Evolutionary conservation across 2,888 invertebrate species (phyloP), one percentile per base, ranked within the genome.

Genomic region (Eupithecia dodoneata): DNA sequence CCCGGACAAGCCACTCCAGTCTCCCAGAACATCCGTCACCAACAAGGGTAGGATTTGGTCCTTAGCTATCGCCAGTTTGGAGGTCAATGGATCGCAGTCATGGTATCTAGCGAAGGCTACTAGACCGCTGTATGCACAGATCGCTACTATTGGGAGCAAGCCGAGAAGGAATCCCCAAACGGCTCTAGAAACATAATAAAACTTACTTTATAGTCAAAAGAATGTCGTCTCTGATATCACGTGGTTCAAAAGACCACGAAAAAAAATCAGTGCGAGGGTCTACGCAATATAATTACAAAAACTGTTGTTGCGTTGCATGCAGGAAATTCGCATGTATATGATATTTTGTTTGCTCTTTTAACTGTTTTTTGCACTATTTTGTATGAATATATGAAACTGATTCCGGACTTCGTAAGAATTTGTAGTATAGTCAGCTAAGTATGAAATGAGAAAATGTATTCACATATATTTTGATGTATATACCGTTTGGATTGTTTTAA

Each of bases 21-120:
- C 95, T 0, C 97, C 96, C 18, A 98, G 89, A n/a, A 97, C 96
- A 83, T 98, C 97, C 97, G 98, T 98, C 15, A 98, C 98, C 74
- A 98, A 93, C 30, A 98, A 90, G 0, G 98, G 98, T 74, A 98
- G 89, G 18, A 98, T 92, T 92, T 98, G 97, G 85, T 98, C 97
- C 85, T 97, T 97, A 66, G 97, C 96, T 81, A 96, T 92, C 0
- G 97, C 97, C 76, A 97, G 88, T 93, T 97, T 85, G 77, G 97
- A 96, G 30, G 96, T 94, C 47, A 98, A 91, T 0, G 98, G 98
- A 89, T 98, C 98, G 85, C 98, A 98, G 76, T 96, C 95, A 80
- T 96, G 92, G 86, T 97, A 98, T 77, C 96, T 96, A 0, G 98
- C 97, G 85, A 96, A 98, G 71, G 98, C 97, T 1, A 98, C 94